phyloP scores from a whole-genome alignment of 2,888 invertebrate genomes.

The Idaea aversata region DNA sequence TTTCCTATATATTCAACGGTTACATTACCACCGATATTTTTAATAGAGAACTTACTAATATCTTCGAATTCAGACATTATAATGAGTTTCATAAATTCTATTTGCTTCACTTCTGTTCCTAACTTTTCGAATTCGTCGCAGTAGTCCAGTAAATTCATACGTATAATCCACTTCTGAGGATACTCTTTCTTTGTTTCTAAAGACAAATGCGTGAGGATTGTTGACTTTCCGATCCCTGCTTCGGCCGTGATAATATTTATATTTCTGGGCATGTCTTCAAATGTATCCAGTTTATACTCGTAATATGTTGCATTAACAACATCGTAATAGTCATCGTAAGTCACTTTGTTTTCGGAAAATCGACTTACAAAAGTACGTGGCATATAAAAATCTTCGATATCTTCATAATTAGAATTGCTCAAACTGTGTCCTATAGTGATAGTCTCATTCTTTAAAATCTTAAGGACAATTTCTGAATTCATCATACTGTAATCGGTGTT shows the following conservation, averaged over 20 bases:
- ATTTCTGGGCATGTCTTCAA: slow-evolving; percentile 2
- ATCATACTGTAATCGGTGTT: slow-evolving; percentile 5
- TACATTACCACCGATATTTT: neutral
- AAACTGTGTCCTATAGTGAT: slow-evolving; percentile 5
- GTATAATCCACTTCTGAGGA: slow-evolving; percentile 22
- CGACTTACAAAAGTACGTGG: slow-evolving; percentile 3
- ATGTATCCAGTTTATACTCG: neutral
- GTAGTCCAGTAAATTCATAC: slow-evolving; percentile 20
- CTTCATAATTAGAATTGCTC: slow-evolving; percentile 4
- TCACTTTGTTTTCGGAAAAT: neutral
- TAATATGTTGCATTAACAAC: neutral
- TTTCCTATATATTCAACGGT: slow-evolving; percentile 12
- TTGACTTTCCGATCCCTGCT: slow-evolving; percentile 34
- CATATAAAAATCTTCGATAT: slow-evolving; percentile 9
- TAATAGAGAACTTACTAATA: neutral
- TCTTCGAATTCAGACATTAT: slow-evolving; percentile 4
- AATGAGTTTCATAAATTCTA: slow-evolving; percentile 6
- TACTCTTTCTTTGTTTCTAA: slow-evolving; percentile 20
- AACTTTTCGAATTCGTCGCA: slow-evolving; percentile 17
- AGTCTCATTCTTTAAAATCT: slow-evolving; percentile 10
- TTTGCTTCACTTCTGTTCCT: slow-evolving; percentile 7
- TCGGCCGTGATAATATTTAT: slow-evolving; percentile 7
- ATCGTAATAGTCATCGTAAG: neutral
- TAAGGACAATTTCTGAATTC: slow-evolving; percentile 10
- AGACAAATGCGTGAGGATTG: slow-evolving; percentile 26